A percentile compares a stretch with the other conserved stretches of the same genome.
Evolutionary conservation across 2,113 vertebrate genomes (phyloP).

Genomic region (Siphamia tubifer): DNA sequence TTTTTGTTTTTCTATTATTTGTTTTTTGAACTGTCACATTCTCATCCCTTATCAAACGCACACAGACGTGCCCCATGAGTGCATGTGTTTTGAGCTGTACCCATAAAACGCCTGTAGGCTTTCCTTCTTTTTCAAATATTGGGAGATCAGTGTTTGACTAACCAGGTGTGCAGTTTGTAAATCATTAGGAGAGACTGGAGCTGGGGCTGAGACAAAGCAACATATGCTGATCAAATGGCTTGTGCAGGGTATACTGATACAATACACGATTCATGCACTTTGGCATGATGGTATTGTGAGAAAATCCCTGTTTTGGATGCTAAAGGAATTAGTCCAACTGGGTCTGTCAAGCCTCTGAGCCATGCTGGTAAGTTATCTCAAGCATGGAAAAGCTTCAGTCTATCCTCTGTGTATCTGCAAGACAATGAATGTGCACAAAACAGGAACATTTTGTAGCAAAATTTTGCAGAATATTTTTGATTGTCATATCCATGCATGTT

Average conservation of each 20-base stretch:
- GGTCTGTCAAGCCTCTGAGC: conserved; percentile 46
- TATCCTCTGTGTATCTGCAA: conserved; percentile 23
- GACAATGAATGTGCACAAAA: conserved; percentile 19
- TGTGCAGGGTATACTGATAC: conserved; percentile 21
- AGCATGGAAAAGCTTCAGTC: conserved; percentile 58
- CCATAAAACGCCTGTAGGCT: conserved; percentile 13
- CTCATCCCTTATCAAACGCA: conserved; percentile 44
- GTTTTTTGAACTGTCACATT: conserved; percentile 27
- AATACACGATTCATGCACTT: conserved; percentile 44
- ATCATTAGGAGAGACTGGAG: conserved; percentile 21
- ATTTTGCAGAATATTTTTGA: conserved; percentile 27
- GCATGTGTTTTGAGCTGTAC: conserved; percentile 9
- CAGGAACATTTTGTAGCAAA: not conserved
- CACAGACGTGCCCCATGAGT: conserved; percentile 30
- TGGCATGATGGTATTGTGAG: conserved; percentile 27
- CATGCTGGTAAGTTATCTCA: conserved; percentile 54
- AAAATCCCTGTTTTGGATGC: conserved; percentile 44
- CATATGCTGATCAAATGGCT: conserved; percentile 39
- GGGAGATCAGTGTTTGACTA: conserved; percentile 23
- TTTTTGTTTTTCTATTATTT: conserved; percentile 40
- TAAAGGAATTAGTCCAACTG: conserved; percentile 45
- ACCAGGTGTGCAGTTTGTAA: conserved; percentile 34
- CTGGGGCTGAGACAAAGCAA: conserved; percentile 39
- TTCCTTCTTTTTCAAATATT: conserved; percentile 19
- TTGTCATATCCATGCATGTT: conserved; percentile 33